Conservation (phyloP, 2,113 vertebrate genomes). For the Puma concolor region DNA sequence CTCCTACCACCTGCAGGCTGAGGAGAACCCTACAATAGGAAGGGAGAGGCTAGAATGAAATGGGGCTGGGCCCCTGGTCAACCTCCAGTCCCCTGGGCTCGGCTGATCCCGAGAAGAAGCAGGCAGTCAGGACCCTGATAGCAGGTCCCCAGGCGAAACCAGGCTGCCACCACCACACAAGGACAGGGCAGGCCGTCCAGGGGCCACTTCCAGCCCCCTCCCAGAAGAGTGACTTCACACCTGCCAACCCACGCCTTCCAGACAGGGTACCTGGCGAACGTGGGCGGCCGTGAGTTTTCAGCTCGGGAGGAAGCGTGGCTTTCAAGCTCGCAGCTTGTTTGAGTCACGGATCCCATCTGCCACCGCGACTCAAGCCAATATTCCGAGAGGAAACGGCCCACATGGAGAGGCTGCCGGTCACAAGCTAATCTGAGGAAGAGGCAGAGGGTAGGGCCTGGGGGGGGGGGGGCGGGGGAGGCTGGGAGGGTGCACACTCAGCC, state of each 20-base stretch:
- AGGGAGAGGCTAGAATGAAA: rapidly evolving
- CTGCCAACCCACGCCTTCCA: not conserved
- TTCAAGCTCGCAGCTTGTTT: not conserved
- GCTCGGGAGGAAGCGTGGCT: constrained; percentile 53
- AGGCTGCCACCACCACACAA: no score
- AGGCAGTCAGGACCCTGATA: no score
- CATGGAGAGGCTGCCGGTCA: not conserved
- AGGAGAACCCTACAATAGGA: no score
- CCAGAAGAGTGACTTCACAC: constrained; percentile 8
- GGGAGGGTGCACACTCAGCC: rapidly evolving
- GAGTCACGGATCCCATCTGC: constrained; percentile 68
- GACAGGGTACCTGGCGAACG: not conserved
- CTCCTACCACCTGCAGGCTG: no score
- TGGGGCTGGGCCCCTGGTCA: rapidly evolving
- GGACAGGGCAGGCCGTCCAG: not conserved
- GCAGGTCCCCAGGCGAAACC: no score
- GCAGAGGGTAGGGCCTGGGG: not conserved
- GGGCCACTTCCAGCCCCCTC: not conserved
- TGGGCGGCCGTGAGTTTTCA: constrained; percentile 27
- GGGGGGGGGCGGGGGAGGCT: not conserved
- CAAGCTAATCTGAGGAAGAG: not conserved
- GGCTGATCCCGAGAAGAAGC: not conserved
- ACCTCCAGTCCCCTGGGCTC: not conserved
- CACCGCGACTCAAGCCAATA: not conserved
- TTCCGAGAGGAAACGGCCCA: not conserved